A percentile compares a stretch with the other conserved stretches of the same genome.
Evolutionary conservation across 1,140 invertebrate genomes (phyloP).

Genomic region (Battus philenor): DNA sequence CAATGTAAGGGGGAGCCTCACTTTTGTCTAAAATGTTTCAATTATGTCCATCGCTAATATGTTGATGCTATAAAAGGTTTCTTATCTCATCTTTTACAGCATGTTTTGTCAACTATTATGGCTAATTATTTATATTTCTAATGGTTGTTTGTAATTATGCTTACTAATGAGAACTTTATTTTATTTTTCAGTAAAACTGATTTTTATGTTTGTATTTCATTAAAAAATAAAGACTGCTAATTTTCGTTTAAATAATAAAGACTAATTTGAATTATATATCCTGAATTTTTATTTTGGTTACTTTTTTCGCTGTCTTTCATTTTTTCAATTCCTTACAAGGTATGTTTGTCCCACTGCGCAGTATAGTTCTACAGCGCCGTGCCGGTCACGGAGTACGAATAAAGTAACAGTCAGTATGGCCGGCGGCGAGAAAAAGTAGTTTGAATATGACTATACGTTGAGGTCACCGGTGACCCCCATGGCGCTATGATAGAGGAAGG

Average conservation of each 20-base stretch:
- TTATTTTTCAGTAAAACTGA: constrained; percentile 37
- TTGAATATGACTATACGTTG: no score
- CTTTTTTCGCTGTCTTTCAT: constrained; percentile 38
- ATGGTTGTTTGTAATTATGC: constrained; percentile 32
- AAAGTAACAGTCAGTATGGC: no score
- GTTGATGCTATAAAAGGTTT: constrained; percentile 36
- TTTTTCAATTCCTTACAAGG: no score
- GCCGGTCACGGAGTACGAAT: no score
- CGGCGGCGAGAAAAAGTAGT: no score
- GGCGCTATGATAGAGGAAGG: no score
- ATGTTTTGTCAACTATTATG: constrained; percentile 38
- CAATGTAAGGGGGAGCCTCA: constrained; percentile 15
- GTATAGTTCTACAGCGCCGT: no score
- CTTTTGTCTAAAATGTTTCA: neutral
- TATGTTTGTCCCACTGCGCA: no score
- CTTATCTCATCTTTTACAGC: constrained; percentile 34
- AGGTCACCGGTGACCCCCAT: no score
- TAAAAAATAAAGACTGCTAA: constrained; percentile 35
- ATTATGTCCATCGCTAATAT: constrained; percentile 34
- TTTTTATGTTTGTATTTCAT: constrained; percentile 33
- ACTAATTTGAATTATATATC: no score
- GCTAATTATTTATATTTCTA: constrained; percentile 35
- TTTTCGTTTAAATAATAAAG: no score
- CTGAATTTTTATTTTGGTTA: no score
- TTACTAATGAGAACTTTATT: constrained; percentile 35